Base-by-base conservation (phyloP, 2,797 vertebrate species). In the Danio jaintianensis region DNA sequence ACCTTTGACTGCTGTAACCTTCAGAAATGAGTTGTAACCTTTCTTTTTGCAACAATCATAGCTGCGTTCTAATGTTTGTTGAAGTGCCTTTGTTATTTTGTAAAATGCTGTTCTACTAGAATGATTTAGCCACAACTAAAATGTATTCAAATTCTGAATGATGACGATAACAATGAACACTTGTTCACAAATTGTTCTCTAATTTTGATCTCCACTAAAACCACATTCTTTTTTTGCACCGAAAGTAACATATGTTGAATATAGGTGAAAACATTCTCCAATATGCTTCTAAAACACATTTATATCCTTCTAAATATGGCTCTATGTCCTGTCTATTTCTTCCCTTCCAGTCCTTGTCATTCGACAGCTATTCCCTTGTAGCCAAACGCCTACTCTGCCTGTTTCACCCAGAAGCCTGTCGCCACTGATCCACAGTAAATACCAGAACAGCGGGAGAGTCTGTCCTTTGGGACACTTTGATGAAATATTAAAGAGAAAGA, bases 401-500 rank as follows among this genome's bases (percentile, higher is more conserved):
- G 58, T 69, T 74, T 70, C 18, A 70, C n/a, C 66, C 59, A 56
- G 50, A 47, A 73, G 20, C 40, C 55, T 74, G 53, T 69, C 56
- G 18, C 50, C 56, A 52, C 29, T 75, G 43, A 68, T 74, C 67
- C 77, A 63, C 58, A n/a, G 73, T 86, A 83, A 87, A 87, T 83
- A 82, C 79, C 84, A 86, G 48, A 74, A 64, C 86, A 77, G 79
- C 69, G 11, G 75, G 80, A 71, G 55, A 40, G 45, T 53, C 63
- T 62, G 78, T 81, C 79, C 81, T 77, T 67, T 50, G 82, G 79
- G 85, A 84, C 66, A 48, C 64, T 84, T 82, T 81, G 81, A 86
- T 87, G 48, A 86, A 87, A 86, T 87, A 87, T 88, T 88, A 82
- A 88, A 85, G 29, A 82, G 50, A 56, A 47, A 50, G 20, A 50